A percentile compares a stretch with the other conserved stretches of the same genome.
Conservation (phyloP, 2,113 vertebrate species). For the Etia nguti region DNA sequence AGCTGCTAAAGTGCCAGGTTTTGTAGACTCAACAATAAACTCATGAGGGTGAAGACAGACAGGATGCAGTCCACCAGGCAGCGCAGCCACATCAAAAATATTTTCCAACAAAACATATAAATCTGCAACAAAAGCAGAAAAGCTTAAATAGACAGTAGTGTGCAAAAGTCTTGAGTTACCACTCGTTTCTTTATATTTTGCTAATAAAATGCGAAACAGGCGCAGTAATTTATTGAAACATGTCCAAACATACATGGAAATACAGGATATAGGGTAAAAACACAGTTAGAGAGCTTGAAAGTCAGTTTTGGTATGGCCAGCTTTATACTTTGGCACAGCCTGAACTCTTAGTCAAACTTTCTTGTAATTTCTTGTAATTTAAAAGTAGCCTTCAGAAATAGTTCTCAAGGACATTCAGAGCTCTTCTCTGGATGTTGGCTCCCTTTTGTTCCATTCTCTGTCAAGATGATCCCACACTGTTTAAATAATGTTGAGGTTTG, state of each 20-base stretch:
- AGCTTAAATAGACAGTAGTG: not conserved
- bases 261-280: not conserved
- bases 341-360: not conserved
- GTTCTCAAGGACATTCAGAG: not conserved
- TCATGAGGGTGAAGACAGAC: not conserved
- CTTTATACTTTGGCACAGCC: not conserved
- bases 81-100: not conserved
- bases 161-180: not conserved
- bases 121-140: not conserved
- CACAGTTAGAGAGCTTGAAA: not conserved
- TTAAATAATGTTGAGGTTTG: not conserved
- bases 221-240: not conserved
- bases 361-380: not conserved
- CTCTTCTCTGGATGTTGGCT: not conserved
- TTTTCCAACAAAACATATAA: not conserved
- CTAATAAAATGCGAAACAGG: not conserved
- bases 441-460: not conserved
- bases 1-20: conserved; percentile 77
- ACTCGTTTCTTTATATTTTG: not conserved
- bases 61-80: not conserved
- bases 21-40: conserved; percentile 39
- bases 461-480: not conserved
- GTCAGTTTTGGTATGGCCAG: not conserved
- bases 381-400: not conserved
- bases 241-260: not conserved